A percentile compares a stretch with the other conserved stretches of the same genome.
phyloP scores from a whole-genome alignment of 2,888 invertebrate species.

The Clepsis dumicolana region DNA sequence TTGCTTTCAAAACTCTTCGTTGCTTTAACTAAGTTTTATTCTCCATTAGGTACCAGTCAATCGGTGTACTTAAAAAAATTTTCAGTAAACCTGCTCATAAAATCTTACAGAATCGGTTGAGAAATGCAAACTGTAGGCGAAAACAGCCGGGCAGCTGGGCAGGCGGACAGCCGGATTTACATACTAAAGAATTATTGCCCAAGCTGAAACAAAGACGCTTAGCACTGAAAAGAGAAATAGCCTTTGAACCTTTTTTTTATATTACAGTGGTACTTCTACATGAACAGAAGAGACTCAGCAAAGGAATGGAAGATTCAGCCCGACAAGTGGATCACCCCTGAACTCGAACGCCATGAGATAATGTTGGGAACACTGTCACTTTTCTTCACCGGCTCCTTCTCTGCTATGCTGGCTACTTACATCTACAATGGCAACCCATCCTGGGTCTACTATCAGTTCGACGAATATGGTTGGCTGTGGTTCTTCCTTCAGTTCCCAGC shows the following conservation, averaged over 20 bases:
- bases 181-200: too few relatives aligned
- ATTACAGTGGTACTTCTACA: slow-evolving; percentile 90
- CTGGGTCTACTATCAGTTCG: slow-evolving; percentile 87
- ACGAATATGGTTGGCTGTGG: slow-evolving; percentile 89
- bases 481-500: slow-evolving; percentile 88
- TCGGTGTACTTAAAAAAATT: too few relatives aligned
- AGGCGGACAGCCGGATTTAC: too few relatives aligned
- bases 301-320: slow-evolving; percentile 92
- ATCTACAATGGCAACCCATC: slow-evolving; percentile 89
- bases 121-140: too few relatives aligned
- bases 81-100: too few relatives aligned
- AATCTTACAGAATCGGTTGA: too few relatives aligned
- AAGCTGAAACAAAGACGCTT: too few relatives aligned
- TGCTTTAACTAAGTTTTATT: too few relatives aligned
- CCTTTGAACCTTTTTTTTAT: neutral
- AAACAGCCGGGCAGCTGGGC: too few relatives aligned
- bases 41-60: too few relatives aligned
- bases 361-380: slow-evolving; percentile 87
- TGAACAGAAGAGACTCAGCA: slow-evolving; percentile 85
- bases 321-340: slow-evolving; percentile 88
- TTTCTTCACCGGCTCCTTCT: slow-evolving; percentile 82
- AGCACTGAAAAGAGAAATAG: too few relatives aligned
- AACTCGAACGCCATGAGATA: slow-evolving; percentile 90
- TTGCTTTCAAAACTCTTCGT: too few relatives aligned
- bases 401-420: slow-evolving; percentile 88